Percentiles rank a stretch among this genome's conserved stretches.
These are phyloP conservation scores for Sarcophaga rosellei DNA, from an alignment of 2,888 invertebrate genomes.

Conservation along the genomic window DNA sequence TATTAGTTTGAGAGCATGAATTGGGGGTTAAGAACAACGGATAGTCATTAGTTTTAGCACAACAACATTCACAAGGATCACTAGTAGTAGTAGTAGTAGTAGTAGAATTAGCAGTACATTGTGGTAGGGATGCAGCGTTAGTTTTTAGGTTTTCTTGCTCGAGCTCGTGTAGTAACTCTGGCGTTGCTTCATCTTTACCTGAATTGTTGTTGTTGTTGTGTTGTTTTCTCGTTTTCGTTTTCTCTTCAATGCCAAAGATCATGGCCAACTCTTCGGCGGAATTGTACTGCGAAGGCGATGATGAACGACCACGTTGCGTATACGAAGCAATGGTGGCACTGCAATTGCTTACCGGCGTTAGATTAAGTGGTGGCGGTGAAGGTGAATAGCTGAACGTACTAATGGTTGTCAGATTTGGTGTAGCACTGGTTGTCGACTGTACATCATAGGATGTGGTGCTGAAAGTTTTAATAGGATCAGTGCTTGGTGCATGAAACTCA, in stretches of 20 bases:
- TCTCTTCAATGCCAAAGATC: slow-evolving; percentile 83
- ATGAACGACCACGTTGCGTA: slow-evolving; percentile 71
- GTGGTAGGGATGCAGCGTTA: slow-evolving; percentile 58
- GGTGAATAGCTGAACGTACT: slow-evolving; percentile 73
- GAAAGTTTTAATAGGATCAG: slow-evolving; percentile 81
- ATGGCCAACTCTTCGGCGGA: slow-evolving; percentile 86
- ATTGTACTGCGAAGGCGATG: slow-evolving; percentile 84
- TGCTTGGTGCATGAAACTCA: slow-evolving; percentile 80
- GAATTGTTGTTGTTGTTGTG: slow-evolving; percentile 68
- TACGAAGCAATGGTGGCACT: slow-evolving; percentile 57
- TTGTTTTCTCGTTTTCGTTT: slow-evolving; percentile 70
- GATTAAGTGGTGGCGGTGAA: slow-evolving; percentile 77
- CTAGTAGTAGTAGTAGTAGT: slow-evolving; percentile 37
- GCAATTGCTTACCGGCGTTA: slow-evolving; percentile 75
- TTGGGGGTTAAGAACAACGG: slow-evolving; percentile 68
- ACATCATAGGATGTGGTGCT: slow-evolving; percentile 81
- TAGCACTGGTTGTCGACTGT: slow-evolving; percentile 77
- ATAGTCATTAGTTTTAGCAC: slow-evolving; percentile 68
- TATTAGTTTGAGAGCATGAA: slow-evolving; percentile 71
- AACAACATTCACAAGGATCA: slow-evolving; percentile 59
- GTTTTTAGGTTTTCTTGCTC: slow-evolving; percentile 71
- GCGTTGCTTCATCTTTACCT: slow-evolving; percentile 70
- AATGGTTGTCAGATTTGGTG: slow-evolving; percentile 76
- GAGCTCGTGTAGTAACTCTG: slow-evolving; percentile 59
- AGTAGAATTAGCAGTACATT: slow-evolving; percentile 66